Percentiles rank a stretch among this genome's conserved stretches.
Evolutionary conservation across 1,140 invertebrate genomes (phyloP).

Genomic region (Cataglyphis hispanica): DNA sequence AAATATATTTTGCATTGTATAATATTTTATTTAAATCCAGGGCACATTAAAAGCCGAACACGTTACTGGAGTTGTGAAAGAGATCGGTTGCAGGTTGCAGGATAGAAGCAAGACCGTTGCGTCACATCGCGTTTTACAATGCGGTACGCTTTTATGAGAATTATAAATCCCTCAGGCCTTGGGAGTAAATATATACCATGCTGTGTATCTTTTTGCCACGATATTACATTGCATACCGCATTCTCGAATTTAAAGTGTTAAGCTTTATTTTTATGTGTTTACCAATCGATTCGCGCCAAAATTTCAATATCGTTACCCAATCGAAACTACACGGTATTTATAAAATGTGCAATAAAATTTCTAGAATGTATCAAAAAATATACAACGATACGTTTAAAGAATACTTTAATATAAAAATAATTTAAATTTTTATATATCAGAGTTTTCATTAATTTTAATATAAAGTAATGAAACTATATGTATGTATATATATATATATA

Average conservation of each 20-base stretch:
- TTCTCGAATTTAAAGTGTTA: slow-evolving; percentile 23
- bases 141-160: slow-evolving; percentile 59
- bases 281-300: background rate
- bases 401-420: slow-evolving; percentile 9
- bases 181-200: slow-evolving; percentile 35
- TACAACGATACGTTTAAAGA: background rate
- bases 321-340: background rate
- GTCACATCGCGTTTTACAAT: slow-evolving; percentile 64
- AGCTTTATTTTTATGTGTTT: background rate
- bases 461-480: background rate
- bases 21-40: background rate
- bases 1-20: background rate
- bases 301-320: background rate
- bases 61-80: slow-evolving; percentile 31
- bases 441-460: slow-evolving; percentile 1
- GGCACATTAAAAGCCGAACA: slow-evolving; percentile 2
- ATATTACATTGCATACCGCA: background rate
- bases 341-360: background rate
- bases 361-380: background rate
- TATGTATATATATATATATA: no score
- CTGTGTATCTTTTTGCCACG: slow-evolving; percentile 30
- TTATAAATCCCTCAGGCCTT: slow-evolving; percentile 67
- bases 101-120: slow-evolving; percentile 68
- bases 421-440: background rate
- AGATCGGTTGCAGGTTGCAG: slow-evolving; percentile 67